A percentile compares a stretch with the other conserved stretches of the same genome.
These are phyloP conservation scores for Myoxocephalus aenaeus DNA, from an alignment of 2,797 vertebrate genomes.

Conservation along the genomic window DNA sequence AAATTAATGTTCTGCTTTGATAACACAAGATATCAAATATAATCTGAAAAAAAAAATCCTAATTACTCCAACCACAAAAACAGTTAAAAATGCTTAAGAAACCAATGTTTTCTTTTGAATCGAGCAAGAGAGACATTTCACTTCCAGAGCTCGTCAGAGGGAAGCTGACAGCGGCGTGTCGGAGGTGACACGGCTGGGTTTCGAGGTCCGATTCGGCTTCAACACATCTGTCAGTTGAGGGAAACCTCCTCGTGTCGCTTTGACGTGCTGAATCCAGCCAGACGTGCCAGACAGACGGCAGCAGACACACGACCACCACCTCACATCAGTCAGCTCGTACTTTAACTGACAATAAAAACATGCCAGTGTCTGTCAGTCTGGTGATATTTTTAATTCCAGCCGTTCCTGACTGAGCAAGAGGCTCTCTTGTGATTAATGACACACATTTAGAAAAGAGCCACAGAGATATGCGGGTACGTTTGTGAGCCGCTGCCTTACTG, in stretches of 20 bases:
- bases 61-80: slow-evolving; percentile 54
- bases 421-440: slow-evolving; percentile 47
- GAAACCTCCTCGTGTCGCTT: slow-evolving; percentile 64
- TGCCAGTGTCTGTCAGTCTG: slow-evolving; percentile 61
- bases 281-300: slow-evolving; percentile 73
- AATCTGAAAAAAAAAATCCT: slow-evolving; percentile 18
- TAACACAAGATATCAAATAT: slow-evolving; percentile 45
- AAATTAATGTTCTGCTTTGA: slow-evolving; percentile 47
- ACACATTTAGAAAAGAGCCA: slow-evolving; percentile 43
- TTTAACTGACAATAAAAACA: slow-evolving; percentile 66
- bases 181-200: slow-evolving; percentile 74
- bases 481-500: slow-evolving; percentile 2
- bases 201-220: slow-evolving; percentile 61
- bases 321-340: slow-evolving; percentile 71
- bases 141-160: slow-evolving; percentile 63
- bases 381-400: slow-evolving; percentile 74
- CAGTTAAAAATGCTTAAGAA: slow-evolving; percentile 48
- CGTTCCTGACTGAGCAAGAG: slow-evolving; percentile 48
- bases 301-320: slow-evolving; percentile 71
- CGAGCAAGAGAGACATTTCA: slow-evolving; percentile 63
- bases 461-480: not conserved
- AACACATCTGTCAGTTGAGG: slow-evolving; percentile 78
- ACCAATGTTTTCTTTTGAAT: slow-evolving; percentile 47
- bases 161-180: slow-evolving; percentile 71
- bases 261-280: slow-evolving; percentile 73